Evolutionary conservation across 53 echinoderm and acorn worm species (phyloP), one percentile per base, ranked within the genome.

Genomic region (Mesocentrotus franciscanus): DNA sequence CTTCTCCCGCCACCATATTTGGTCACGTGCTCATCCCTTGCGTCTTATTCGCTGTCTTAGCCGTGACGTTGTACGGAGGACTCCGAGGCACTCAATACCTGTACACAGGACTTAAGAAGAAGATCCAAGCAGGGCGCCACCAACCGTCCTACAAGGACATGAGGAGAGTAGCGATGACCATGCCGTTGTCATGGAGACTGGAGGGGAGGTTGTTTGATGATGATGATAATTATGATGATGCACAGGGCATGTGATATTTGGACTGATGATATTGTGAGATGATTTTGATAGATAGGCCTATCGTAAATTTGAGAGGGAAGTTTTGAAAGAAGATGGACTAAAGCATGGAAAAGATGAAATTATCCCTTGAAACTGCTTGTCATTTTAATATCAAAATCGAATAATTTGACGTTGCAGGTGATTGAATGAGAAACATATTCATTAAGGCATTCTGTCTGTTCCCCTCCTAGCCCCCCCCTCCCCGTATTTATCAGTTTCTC

Each of bases 1-100:
- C 66, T 10, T 90, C 91, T 61, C 91, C 91, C 1, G 66, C 91
- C 62, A 90, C 91, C 10, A 58, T 90, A 24, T 90, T 90, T 22
- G 91, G 61, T 62, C 64, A 90, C 66, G 66, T 90, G 34, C 91
- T 90, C 2, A 90, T 90, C 10, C 91, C 91, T 0, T 90, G 91
- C 59, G 91, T 66, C 10, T 12, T 90, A 26, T 64, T 90, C 18
- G 66, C 91, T 2, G 91, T 66, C 36, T 11, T 90, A 35, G 91
- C 62, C 6, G 56, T 90, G 33, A 62, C 66, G 20, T 66, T 90
- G 59, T 90, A 90, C 66, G 91, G 91, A 10, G 64, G 61, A 29
- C 64, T 91, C 34, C 68, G 91, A 15, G 91, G 91, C 22, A 20
- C 91, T 11, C 91, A 91, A 39, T 91, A 91, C 66, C 62, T 66